A percentile compares a stretch with the other conserved stretches of the same genome.
Evolutionary conservation across 2,888 invertebrate genomes (phyloP).

Genomic region (Orthosia gracilis): DNA sequence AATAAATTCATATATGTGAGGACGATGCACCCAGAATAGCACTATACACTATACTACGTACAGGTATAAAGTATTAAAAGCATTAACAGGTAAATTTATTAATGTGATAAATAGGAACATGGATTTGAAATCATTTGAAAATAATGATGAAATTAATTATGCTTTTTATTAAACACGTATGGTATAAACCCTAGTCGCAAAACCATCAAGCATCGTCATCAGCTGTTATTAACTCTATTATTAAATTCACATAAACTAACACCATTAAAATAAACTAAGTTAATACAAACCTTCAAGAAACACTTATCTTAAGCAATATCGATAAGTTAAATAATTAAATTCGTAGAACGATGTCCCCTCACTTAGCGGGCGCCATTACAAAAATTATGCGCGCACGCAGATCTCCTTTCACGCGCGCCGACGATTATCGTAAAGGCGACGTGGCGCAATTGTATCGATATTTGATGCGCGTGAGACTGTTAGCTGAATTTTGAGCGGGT

Average conservation of each 20-base stretch:
- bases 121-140: too few relatives aligned
- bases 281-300: conserved; percentile 41
- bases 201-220: neutral
- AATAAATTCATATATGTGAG: too few relatives aligned
- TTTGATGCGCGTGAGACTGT: conserved; percentile 72
- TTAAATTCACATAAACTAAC: conserved; percentile 29
- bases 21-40: too few relatives aligned
- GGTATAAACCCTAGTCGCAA: neutral
- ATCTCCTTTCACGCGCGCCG: conserved; percentile 75
- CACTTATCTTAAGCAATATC: conserved; percentile 58
- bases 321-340: conserved; percentile 68
- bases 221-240: conserved; percentile 6
- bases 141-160: neutral
- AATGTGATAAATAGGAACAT: too few relatives aligned
- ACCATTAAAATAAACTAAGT: conserved; percentile 39
- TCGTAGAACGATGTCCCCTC: conserved; percentile 66
- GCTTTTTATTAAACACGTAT: neutral
- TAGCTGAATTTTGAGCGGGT: conserved; percentile 58
- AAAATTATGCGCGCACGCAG: conserved; percentile 62
- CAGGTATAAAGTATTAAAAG: too few relatives aligned
- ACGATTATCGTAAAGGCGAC: conserved; percentile 73
- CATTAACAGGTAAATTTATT: too few relatives aligned
- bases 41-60: too few relatives aligned
- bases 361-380: conserved; percentile 66
- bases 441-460: conserved; percentile 74